Base-by-base conservation (phyloP, 2,888 invertebrate species). In the Apamea crenata region DNA sequence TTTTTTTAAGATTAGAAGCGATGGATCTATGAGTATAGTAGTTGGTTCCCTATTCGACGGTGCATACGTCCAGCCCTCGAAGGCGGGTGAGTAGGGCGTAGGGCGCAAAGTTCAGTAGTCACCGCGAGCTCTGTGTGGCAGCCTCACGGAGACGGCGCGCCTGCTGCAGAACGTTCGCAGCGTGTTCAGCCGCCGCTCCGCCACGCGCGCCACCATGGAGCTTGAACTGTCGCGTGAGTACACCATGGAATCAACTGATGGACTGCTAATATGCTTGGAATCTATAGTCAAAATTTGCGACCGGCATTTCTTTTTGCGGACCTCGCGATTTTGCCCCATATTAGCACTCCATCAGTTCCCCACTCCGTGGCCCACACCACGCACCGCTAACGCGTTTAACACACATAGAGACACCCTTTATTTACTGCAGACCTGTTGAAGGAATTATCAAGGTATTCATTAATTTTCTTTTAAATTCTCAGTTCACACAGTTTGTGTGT, bases 111-210 rank as follows among this genome's bases (percentile, higher is more conserved):
- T 84, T 78, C 87, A 90, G 91, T 91, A 90, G 93, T 94, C 90
- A 94, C 91, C 84, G 92, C 91, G 93, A 89, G 92, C 91, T 94
- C 92, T 95, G 93, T 96, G 94, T 94, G 94, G 95, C 98, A 99
- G 99, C 98, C 98, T 99, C 97, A 99, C 99, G 97, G 99, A 99
- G 98, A 99, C 99, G 94, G 99, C 99, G 96, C 98, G 99, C 93
- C 98, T 99, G 95, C 98, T 99, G 97, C 98, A 98, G 97, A 99
- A 99, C 97, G 99, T 99, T 91, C 98, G 99, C 97, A 99, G 98
- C 97, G 99, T 99, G 95, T 99, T 99, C 97, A 97, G 97, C 91
- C 98, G 98, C 90, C 97, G 98, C 94, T 98, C 98, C 88, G 97
- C 98, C 96, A 97, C 98, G 92, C 97, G 98, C 96, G 98, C 98